phyloP scores from a whole-genome alignment of 2,797 vertebrate genomes.

The Muscicapa comitata region DNA sequence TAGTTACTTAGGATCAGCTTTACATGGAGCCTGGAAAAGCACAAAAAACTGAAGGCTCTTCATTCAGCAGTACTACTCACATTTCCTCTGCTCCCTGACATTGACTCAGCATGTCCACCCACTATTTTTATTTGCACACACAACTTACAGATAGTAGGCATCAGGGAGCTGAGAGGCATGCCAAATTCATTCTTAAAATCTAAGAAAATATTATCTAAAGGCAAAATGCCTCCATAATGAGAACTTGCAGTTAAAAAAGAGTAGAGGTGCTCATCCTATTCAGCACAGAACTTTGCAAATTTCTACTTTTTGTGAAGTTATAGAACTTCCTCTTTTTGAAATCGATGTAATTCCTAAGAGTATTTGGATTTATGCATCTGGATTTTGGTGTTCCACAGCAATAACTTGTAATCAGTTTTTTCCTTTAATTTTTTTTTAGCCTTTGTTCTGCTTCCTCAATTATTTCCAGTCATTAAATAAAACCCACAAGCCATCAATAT shows the following conservation, averaged over 20 bases:
- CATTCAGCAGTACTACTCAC: background rate
- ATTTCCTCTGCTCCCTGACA: background rate
- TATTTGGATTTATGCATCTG: background rate
- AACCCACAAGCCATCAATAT: background rate
- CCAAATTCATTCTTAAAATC: background rate
- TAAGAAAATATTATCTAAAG: background rate
- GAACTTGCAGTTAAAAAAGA: background rate
- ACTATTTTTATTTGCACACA: background rate
- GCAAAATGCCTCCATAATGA: background rate
- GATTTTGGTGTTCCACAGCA: background rate
- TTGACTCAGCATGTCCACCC: background rate
- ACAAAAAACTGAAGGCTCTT: background rate
- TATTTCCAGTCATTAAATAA: background rate
- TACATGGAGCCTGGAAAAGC: background rate
- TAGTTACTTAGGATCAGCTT: background rate
- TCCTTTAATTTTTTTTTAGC: background rate
- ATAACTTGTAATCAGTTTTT: background rate
- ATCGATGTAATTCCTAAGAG: background rate
- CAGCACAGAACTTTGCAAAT: background rate
- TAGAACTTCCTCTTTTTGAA: background rate
- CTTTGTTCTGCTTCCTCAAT: background rate
- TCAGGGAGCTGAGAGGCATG: background rate
- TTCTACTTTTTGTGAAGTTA: background rate
- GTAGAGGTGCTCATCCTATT: background rate
- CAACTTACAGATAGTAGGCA: background rate